These are phyloP conservation scores for Amphiprion ocellaris DNA, from an alignment of 2,113 vertebrate genomes.

Conservation along the genomic window DNA sequence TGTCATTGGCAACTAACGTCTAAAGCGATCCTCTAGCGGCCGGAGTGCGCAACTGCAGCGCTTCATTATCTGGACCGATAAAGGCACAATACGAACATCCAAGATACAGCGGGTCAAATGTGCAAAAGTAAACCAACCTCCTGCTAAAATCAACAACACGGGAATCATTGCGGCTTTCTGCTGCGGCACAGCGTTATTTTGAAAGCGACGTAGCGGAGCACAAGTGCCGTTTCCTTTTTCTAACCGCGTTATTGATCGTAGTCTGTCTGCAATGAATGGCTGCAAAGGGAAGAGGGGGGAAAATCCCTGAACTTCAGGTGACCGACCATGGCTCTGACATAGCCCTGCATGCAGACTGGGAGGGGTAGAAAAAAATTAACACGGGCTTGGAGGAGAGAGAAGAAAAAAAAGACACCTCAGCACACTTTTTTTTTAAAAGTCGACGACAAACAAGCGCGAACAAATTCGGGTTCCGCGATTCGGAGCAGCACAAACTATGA, in stretches of 20 bases:
- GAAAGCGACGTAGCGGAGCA: slow-evolving; percentile 14
- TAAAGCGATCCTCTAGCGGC: slow-evolving; percentile 85
- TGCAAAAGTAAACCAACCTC: slow-evolving; percentile 66
- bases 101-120: slow-evolving; percentile 81
- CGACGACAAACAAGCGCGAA: slow-evolving; percentile 71
- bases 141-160: slow-evolving; percentile 31
- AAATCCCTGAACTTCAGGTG: slow-evolving; percentile 96
- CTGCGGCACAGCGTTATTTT: not conserved
- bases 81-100: slow-evolving; percentile 82
- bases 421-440: slow-evolving; percentile 71
- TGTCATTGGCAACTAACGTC: slow-evolving; percentile 66
- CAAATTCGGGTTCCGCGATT: slow-evolving; percentile 64
- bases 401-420: slow-evolving; percentile 63
- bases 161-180: not conserved
- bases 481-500: slow-evolving; percentile 68
- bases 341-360: slow-evolving; percentile 84
- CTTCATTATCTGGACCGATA: slow-evolving; percentile 80
- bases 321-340: slow-evolving; percentile 93
- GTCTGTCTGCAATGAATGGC: slow-evolving; percentile 90
- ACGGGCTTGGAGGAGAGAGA: slow-evolving; percentile 50
- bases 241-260: slow-evolving; percentile 86
- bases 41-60: slow-evolving; percentile 77
- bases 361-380: slow-evolving; percentile 72
- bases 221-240: slow-evolving; percentile 61
- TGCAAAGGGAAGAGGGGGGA: slow-evolving; percentile 82